phyloP scores from a whole-genome alignment of 2,113 vertebrate genomes.

The Centropristis striata region DNA sequence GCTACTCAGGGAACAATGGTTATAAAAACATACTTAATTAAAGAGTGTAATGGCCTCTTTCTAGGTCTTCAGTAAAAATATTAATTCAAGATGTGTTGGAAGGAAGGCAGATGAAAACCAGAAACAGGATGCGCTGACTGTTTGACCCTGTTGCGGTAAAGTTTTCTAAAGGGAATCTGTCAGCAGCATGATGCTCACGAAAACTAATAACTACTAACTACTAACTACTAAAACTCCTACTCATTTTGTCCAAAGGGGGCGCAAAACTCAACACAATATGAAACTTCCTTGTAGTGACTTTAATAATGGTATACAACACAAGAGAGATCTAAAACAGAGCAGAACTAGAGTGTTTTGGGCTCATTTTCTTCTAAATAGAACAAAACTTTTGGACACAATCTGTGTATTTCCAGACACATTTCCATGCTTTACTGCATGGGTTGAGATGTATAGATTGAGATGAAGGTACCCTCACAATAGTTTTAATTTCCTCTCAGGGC shows the following conservation, averaged over 20 bases:
- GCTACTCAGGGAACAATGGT: not conserved
- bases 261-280: too few species aligned
- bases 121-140: too few species aligned
- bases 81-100: not conserved
- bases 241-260: too few species aligned
- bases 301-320: not conserved
- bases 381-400: not conserved
- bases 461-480: not conserved
- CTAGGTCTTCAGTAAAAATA: not conserved
- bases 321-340: not conserved
- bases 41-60: not conserved
- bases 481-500: constrained; percentile 44
- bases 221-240: too few species aligned
- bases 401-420: not conserved
- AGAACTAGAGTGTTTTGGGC: not conserved
- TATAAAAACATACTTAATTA: not conserved
- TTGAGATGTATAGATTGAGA: constrained; percentile 22
- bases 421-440: not conserved
- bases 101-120: too few species aligned
- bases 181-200: too few species aligned
- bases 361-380: not conserved
- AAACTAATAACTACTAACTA: too few species aligned
- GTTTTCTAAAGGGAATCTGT: too few species aligned
- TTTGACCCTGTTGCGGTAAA: too few species aligned
- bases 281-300: too few species aligned